phyloP scores from a whole-genome alignment of 2,888 invertebrate genomes.

The Netelia virgata region DNA sequence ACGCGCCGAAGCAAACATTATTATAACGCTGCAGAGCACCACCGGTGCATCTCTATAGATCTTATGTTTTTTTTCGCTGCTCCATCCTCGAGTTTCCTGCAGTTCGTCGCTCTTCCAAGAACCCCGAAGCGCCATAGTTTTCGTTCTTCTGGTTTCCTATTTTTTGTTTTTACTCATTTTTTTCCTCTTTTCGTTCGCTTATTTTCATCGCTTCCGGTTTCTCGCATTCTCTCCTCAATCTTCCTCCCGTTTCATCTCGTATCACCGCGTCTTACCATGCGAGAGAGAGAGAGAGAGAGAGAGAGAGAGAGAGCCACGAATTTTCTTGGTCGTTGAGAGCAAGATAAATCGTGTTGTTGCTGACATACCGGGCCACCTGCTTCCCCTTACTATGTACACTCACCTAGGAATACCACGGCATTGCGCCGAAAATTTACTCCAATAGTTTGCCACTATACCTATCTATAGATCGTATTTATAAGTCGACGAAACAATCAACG shows the following conservation, averaged over 20 bases:
- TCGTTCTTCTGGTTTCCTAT: constrained; percentile 2
- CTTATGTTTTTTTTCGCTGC: background rate
- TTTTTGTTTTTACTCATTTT: background rate
- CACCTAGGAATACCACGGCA: constrained; percentile 5
- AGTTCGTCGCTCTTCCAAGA: constrained; percentile 26
- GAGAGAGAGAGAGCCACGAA: constrained; percentile 56
- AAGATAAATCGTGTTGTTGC: constrained; percentile 58
- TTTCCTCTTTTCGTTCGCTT: background rate
- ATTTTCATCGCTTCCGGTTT: constrained; percentile 26
- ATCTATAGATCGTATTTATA: background rate
- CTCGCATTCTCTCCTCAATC: constrained; percentile 66
- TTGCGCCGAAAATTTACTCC: constrained; percentile 12
- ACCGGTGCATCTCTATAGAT: constrained; percentile 31
- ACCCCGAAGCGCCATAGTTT: constrained; percentile 30
- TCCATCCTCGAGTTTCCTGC: constrained; percentile 29
- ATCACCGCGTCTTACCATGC: constrained; percentile 49
- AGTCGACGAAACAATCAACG: background rate
- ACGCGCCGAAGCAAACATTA: constrained; percentile 69
- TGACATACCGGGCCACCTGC: constrained; percentile 46
- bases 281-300: constrained; percentile 2
- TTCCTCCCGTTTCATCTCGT: constrained; percentile 62
- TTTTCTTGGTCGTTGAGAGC: constrained; percentile 62
- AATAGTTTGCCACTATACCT: background rate
- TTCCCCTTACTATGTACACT: constrained; percentile 39
- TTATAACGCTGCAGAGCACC: constrained; percentile 62